Conservation (phyloP, 2,888 invertebrate species). For the Ditylenchus weischeri region DNA sequence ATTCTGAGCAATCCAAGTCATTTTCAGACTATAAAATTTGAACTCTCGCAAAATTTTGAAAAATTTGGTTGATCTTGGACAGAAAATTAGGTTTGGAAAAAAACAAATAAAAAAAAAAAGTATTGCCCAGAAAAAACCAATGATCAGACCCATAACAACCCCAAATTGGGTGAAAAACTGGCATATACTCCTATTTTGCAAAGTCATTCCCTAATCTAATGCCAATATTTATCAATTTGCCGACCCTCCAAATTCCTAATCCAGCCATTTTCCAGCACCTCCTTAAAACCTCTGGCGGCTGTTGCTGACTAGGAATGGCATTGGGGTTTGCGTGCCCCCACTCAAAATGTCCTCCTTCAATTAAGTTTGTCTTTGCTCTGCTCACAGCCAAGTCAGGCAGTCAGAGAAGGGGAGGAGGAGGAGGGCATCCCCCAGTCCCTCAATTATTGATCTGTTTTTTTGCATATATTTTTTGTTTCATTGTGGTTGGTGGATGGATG, state of each 20-base stretch:
- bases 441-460: slow-evolving; percentile 11
- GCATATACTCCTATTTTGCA: neutral
- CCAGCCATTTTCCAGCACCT: neutral
- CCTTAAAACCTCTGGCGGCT: neutral
- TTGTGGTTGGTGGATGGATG: no score
- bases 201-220: neutral
- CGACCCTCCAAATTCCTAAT: neutral
- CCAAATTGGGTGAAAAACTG: neutral
- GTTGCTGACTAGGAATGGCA: neutral
- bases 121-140: no score
- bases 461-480: slow-evolving; percentile 1
- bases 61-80: no score
- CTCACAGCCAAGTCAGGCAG: slow-evolving; percentile 1
- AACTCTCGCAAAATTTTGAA: no score
- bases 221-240: neutral
- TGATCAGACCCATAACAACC: neutral
- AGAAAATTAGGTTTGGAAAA: no score
- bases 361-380: slow-evolving; percentile 7
- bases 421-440: slow-evolving; percentile 1
- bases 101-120: no score
- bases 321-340: neutral
- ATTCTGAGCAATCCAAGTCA: no score
- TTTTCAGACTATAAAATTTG: no score
- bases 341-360: slow-evolving; percentile 5
- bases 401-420: neutral